Conservation (phyloP, 2,888 invertebrate genomes). For the Spatulosminthurus flaviceps region DNA sequence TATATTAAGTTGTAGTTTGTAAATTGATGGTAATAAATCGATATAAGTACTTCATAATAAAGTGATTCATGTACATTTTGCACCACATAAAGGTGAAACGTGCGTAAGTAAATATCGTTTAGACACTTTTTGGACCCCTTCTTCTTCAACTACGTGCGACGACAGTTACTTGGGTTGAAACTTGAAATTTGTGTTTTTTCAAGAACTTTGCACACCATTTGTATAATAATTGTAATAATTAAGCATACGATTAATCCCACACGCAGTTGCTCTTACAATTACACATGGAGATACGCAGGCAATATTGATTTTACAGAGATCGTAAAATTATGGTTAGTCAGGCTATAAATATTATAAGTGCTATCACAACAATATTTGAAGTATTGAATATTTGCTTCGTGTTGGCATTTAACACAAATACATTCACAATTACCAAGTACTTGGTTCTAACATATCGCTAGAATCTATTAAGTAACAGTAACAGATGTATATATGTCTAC, state of each 20-base stretch:
- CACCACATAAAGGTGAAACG: background rate
- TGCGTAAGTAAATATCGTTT: slow-evolving; percentile 3
- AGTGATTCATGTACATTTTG: background rate
- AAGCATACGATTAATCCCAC: background rate
- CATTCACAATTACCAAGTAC: background rate
- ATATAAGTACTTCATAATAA: background rate
- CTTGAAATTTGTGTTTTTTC: slow-evolving; percentile 7
- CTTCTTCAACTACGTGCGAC: slow-evolving; percentile 6
- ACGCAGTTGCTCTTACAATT: slow-evolving; percentile 2
- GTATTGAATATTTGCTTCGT: background rate
- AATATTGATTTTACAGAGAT: slow-evolving; percentile 9
- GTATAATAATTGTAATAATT: background rate
- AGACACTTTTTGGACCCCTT: slow-evolving; percentile 8
- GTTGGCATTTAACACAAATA: background rate
- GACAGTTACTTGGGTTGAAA: background rate
- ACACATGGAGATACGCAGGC: background rate
- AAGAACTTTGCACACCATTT: background rate
- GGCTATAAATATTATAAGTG: background rate
- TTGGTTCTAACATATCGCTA: background rate
- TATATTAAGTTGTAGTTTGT: background rate
- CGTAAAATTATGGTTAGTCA: slow-evolving; percentile 18
- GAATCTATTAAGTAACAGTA: background rate
- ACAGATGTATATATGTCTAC: too few species aligned
- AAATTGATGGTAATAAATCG: too few species aligned
- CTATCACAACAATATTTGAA: slow-evolving; percentile 19